Conservation (phyloP, 2,888 invertebrate genomes). For the Mythimna loreyi region DNA sequence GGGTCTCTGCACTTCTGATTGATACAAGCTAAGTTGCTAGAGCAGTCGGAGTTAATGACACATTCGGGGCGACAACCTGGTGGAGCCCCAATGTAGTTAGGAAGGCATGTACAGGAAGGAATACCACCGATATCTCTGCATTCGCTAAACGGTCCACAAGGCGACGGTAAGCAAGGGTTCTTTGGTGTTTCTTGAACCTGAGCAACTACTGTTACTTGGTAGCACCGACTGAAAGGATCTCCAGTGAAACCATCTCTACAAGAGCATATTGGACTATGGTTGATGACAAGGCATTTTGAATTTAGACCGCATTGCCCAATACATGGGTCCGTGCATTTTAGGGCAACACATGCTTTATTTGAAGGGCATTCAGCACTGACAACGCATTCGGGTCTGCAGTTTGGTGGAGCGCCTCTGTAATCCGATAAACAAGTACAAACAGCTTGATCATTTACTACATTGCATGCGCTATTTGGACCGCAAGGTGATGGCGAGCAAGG, state of each 20-base stretch:
- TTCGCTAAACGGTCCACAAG: constrained; percentile 93
- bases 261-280: constrained; percentile 93
- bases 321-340: constrained; percentile 94
- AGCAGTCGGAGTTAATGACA: constrained; percentile 94
- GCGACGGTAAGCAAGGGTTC: constrained; percentile 92
- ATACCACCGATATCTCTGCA: constrained; percentile 91
- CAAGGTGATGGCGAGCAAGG: constrained; percentile 95
- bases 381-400: constrained; percentile 94
- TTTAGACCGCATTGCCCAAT: constrained; percentile 94
- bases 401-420: constrained; percentile 92
- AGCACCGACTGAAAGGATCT: constrained; percentile 92
- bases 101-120: constrained; percentile 92
- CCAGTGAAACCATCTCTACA: constrained; percentile 92
- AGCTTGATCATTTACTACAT: constrained; percentile 93
- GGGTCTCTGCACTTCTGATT: constrained; percentile 94
- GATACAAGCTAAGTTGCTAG: constrained; percentile 94
- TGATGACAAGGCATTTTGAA: constrained; percentile 93
- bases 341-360: constrained; percentile 92
- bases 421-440: constrained; percentile 93
- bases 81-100: constrained; percentile 93
- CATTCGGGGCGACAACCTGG: constrained; percentile 94
- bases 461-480: constrained; percentile 95
- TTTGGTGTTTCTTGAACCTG: constrained; percentile 74
- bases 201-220: constrained; percentile 72
- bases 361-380: constrained; percentile 93